phyloP scores from a whole-genome alignment of 2,797 vertebrate species.

The Lacerta viridis region DNA sequence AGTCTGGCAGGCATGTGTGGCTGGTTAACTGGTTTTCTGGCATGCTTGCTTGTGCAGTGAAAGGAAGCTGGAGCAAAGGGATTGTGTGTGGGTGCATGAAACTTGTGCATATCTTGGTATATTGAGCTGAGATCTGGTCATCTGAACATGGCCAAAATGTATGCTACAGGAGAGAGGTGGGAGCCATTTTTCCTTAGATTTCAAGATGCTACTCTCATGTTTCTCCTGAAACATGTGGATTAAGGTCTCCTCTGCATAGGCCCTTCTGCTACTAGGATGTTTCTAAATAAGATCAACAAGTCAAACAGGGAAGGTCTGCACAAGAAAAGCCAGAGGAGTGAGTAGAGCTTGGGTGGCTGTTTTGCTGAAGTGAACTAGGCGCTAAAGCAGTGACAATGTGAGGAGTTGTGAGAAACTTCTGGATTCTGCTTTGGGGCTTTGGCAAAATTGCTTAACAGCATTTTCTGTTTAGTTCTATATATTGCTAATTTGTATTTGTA shows the following conservation, averaged over 20 bases:
- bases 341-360: conserved; percentile 12
- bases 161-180: background rate
- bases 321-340: background rate
- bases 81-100: background rate
- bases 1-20: background rate
- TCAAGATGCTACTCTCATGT: background rate
- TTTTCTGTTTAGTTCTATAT: background rate
- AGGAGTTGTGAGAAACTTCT: background rate
- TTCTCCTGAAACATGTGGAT: background rate
- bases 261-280: conserved; percentile 7
- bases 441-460: background rate
- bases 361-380: background rate
- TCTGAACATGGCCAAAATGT: background rate
- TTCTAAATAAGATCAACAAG: background rate
- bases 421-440: background rate
- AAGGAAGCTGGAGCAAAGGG: background rate
- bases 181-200: background rate
- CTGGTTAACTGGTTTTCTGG: background rate
- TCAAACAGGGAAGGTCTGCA: background rate
- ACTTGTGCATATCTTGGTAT: background rate
- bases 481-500: background rate
- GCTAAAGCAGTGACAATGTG: background rate
- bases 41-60: background rate
- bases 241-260: no score
- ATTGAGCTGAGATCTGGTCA: background rate